phyloP scores from a whole-genome alignment of 2,888 invertebrate species.

The Caenorhabditis angaria region DNA sequence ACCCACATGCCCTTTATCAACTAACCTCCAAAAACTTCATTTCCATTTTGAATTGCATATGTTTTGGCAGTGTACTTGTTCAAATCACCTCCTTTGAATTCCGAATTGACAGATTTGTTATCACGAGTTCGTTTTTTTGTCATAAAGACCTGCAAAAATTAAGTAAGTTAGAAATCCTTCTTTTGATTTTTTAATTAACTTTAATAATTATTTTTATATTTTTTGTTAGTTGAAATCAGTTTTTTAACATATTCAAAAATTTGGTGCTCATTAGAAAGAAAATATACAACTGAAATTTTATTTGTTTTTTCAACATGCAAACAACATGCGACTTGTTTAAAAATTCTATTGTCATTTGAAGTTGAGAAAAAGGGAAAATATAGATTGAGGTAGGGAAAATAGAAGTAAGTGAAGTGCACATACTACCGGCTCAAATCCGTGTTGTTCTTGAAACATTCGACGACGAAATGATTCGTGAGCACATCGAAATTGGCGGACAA shows the following conservation, averaged over 20 bases:
- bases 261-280: background rate
- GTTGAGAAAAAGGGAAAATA: background rate
- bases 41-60: conserved; percentile 70
- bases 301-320: too few species aligned
- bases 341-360: too few species aligned
- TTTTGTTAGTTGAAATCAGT: background rate
- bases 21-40: conserved; percentile 70
- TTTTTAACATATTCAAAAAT: background rate
- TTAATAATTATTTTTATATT: background rate
- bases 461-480: conserved; percentile 69
- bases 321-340: too few species aligned
- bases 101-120: conserved; percentile 63
- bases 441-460: conserved; percentile 66
- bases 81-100: conserved; percentile 70
- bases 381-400: background rate
- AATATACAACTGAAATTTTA: too few species aligned
- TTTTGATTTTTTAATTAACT: background rate
- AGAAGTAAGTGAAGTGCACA: conserved; percentile 25
- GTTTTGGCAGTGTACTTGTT: conserved; percentile 71
- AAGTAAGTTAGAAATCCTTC: background rate
- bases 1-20: background rate
- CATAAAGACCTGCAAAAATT: conserved; percentile 68
- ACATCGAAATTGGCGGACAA: conserved; percentile 53
- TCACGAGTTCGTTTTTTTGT: conserved; percentile 70
- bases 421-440: conserved; percentile 59